Evolutionary conservation across 1,140 invertebrate species (phyloP), one percentile per base, ranked within the genome.

Genomic region (Drosophila saltans): DNA sequence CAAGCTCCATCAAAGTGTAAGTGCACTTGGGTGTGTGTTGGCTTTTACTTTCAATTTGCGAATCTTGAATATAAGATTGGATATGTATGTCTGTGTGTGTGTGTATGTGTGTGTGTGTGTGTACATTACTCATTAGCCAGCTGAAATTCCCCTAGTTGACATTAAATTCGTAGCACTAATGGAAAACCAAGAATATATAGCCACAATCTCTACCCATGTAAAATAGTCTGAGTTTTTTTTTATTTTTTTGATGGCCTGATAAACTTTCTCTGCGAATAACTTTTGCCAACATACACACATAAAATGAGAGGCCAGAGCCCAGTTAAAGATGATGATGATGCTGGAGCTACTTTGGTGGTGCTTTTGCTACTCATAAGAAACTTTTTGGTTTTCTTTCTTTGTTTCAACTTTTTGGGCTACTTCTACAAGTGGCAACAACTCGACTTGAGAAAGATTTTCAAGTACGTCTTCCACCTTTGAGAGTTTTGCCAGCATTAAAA

Each of bases 221-320:
- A 16, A 57, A 77, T 65, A 60, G 65, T 36, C 10, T 26, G 21
- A 1, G 1, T 43, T 2, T 43, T 0, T 4, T 62, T 72, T 45
- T 77, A 72, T 63, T 45, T 76, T 85, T 74, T 78, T 78, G 78
- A 75, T 69, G 66, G 63, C 60, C 40, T 67, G 73, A 58, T 28
- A 77, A 86, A 88, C 82, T 86, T 86, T 86, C 82, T 72, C 82
- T 82, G 83, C 60, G 40, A 69, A 86, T 86, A 86, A 79, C 71
- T 86, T 84, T 81, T 48, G 48, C 56, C 66, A 67, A 67, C 52
- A 74, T 66, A 77, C 68, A 74, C 68, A 77, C 68, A 77, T 66
- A 63, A 64, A 61, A 64, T 61, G 65, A 57, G 41, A 72, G 41
- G 41, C 60, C 67, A 60, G 30, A 63, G 45, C 66, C 63, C 68